phyloP scores from a whole-genome alignment of 2,888 invertebrate species.

The Nesidiocoris tenuis region DNA sequence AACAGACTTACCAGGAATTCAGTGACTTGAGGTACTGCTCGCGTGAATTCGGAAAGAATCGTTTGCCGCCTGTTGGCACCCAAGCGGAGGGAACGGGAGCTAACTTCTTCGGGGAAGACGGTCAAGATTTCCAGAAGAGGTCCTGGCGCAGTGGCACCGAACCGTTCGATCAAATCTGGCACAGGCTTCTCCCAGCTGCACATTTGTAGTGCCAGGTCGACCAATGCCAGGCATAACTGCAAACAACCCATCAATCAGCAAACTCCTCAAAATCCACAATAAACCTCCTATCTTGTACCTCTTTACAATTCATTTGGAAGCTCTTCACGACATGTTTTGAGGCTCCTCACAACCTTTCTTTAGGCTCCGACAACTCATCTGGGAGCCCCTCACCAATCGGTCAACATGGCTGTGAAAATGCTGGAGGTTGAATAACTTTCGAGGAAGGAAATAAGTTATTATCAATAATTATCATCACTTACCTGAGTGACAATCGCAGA shows the following conservation, averaged over 20 bases:
- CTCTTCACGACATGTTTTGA: no score
- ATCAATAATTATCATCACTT: no score
- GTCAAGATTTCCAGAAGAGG: constrained; percentile 89
- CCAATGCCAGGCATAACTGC: constrained; percentile 83
- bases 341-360: no score
- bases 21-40: constrained; percentile 73
- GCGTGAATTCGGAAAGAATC: constrained; percentile 74
- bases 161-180: constrained; percentile 76
- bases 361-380: no score
- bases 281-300: neutral
- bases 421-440: no score
- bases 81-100: constrained; percentile 72
- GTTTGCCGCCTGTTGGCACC: constrained; percentile 89
- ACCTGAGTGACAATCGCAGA: constrained; percentile 82
- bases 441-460: no score
- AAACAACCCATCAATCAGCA: no score
- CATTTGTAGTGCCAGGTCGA: constrained; percentile 93
- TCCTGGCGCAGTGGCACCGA: constrained; percentile 70
- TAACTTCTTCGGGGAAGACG: constrained; percentile 93
- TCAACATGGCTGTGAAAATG: no score
- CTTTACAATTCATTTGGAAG: no score
- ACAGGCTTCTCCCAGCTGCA: constrained; percentile 87
- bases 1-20: constrained; percentile 77
- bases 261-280: no score
- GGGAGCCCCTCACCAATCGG: no score